phyloP scores from a whole-genome alignment of 2,888 invertebrate species.

The Cyrtodaria siliqua region DNA sequence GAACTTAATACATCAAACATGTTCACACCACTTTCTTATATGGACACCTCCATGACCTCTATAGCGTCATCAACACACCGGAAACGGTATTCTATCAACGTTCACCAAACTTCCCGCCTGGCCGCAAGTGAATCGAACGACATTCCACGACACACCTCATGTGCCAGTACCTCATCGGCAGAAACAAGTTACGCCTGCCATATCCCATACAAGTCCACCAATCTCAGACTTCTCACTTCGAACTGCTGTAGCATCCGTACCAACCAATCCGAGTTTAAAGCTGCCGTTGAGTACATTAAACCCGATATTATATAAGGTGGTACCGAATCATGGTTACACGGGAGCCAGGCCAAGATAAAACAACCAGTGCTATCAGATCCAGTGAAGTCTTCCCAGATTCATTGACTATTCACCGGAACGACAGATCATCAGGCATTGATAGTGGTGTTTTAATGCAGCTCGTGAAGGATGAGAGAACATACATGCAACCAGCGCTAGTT shows the following conservation, averaged over 20 bases:
- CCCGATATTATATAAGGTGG: too few species aligned
- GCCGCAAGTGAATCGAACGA: too few species aligned
- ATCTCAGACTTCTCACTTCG: conserved; percentile 16
- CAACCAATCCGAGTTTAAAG: conserved; percentile 30
- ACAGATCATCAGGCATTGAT: conserved; percentile 9
- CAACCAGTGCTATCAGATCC: conserved; percentile 17
- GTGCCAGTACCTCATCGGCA: too few species aligned
- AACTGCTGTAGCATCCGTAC: conserved; percentile 18
- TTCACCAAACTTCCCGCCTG: too few species aligned
- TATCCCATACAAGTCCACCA: conserved; percentile 1
- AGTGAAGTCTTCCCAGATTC: conserved; percentile 8
- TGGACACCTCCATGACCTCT: conserved; percentile 10
- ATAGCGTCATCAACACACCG: not conserved
- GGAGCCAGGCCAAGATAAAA: not conserved
- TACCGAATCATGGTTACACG: too few species aligned
- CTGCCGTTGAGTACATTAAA: conserved; percentile 9
- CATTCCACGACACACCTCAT: too few species aligned
- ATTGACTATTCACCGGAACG: conserved; percentile 10
- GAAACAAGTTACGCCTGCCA: too few species aligned
- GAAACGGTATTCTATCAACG: too few species aligned
- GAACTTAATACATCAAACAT: conserved; percentile 18
- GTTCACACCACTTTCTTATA: conserved; percentile 1
- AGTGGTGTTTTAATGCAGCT: conserved; percentile 6
- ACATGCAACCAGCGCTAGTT: too few species aligned
- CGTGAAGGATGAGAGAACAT: not conserved